phyloP scores from a whole-genome alignment of 92 coral and sea anemone genomes.

The Porites divaricata region DNA sequence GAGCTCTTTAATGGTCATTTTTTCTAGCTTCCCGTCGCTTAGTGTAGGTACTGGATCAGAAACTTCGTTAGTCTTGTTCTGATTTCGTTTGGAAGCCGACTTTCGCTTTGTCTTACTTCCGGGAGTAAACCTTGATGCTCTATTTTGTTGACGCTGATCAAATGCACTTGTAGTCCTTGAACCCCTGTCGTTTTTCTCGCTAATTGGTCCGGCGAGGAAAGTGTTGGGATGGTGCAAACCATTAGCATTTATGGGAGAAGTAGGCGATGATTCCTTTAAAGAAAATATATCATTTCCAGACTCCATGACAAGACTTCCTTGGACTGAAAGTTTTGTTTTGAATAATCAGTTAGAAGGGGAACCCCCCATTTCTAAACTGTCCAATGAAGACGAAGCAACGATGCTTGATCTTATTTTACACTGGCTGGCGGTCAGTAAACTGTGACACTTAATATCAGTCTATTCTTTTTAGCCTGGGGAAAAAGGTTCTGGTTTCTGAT shows the following conservation, averaged over 20 bases:
- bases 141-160: neutral
- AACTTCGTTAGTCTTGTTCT: neutral
- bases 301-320: neutral
- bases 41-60: neutral
- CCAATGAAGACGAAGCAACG: too few species aligned
- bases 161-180: neutral
- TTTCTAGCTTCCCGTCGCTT: constrained; percentile 53
- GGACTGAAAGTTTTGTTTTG: neutral
- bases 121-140: neutral
- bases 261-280: neutral
- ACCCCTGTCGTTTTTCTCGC: neutral
- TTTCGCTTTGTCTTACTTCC: constrained; percentile 3
- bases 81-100: neutral
- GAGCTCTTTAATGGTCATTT: constrained; percentile 56
- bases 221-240: neutral
- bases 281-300: neutral
- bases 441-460: too few species aligned
- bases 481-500: too few species aligned
- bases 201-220: neutral
- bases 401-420: too few species aligned
- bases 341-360: constrained; percentile 12
- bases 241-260: neutral
- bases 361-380: neutral
- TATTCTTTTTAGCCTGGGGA: too few species aligned
- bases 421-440: too few species aligned